A percentile compares a stretch with the other conserved stretches of the same genome.
Evolutionary conservation across 2,113 vertebrate species (phyloP).

Genomic region (Ondatra zibethicus): DNA sequence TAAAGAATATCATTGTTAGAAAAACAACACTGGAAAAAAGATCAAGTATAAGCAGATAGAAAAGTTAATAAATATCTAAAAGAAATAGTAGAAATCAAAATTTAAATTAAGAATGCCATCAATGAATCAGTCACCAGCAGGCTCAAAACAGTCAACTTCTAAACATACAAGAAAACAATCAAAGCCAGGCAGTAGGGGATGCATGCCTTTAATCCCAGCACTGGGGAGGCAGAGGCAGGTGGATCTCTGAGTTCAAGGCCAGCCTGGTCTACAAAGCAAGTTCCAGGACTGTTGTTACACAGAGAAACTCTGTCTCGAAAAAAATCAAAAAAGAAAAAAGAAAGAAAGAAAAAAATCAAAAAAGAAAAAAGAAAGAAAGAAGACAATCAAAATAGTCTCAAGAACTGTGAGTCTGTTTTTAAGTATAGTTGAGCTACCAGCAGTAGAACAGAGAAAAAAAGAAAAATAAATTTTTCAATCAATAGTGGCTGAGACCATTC

Average conservation of each 20-base stretch:
- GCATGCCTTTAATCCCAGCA: too few relatives aligned
- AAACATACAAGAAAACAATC: not conserved
- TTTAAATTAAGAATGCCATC: not conserved
- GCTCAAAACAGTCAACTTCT: not conserved
- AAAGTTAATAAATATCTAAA: not conserved
- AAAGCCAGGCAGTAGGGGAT: not conserved
- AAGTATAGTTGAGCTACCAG: not conserved
- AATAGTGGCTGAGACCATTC: not conserved
- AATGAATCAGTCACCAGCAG: not conserved
- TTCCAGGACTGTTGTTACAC: too few relatives aligned
- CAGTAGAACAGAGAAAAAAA: not conserved
- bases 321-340: too few relatives aligned
- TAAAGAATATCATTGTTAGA: not conserved
- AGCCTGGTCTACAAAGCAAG: too few relatives aligned
- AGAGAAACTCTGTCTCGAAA: too few relatives aligned
- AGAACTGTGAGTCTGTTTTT: not conserved
- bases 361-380: too few relatives aligned
- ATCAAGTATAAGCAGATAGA: not conserved
- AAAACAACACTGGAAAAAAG: not conserved
- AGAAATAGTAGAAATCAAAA: not conserved
- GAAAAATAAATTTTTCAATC: not conserved
- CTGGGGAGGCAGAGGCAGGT: too few relatives aligned
- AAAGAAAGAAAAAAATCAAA: too few relatives aligned
- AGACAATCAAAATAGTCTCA: not conserved
- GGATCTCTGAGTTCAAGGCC: too few relatives aligned